Evolutionary conservation across 2,113 vertebrate species (phyloP).

Genomic region (Reinhardtius hippoglossoides): DNA sequence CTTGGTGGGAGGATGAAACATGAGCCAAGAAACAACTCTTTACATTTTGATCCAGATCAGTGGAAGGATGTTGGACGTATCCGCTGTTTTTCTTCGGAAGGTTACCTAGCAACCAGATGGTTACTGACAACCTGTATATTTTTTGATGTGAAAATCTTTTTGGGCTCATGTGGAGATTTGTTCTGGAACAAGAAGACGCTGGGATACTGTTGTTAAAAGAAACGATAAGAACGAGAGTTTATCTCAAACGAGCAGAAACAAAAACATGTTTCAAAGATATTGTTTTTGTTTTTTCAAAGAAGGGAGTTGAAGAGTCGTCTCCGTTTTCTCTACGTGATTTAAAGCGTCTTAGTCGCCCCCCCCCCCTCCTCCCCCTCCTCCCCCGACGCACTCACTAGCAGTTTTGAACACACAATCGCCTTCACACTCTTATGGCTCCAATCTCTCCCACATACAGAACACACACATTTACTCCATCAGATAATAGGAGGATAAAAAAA

Average conservation of each 20-base stretch:
- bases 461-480: slow-evolving; percentile 77
- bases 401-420: slow-evolving; percentile 66
- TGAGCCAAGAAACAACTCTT: no score
- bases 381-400: slow-evolving; percentile 38
- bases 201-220: no score
- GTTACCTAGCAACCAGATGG: no score
- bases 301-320: not conserved
- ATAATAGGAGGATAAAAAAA: slow-evolving; percentile 60
- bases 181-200: no score
- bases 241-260: no score
- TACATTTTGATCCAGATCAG: no score
- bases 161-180: no score
- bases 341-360: slow-evolving; percentile 16
- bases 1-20: not conserved
- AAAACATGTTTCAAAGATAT: no score
- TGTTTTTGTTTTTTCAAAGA: not conserved
- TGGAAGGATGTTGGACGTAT: no score
- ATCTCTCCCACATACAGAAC: slow-evolving; percentile 64
- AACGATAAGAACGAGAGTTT: no score
- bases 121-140: not conserved
- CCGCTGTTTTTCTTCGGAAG: no score
- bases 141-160: not conserved
- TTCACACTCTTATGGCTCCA: slow-evolving; percentile 58
- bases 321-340: slow-evolving; percentile 28
- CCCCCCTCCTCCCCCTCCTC: slow-evolving; percentile 3